Evolutionary conservation across 2,113 vertebrate genomes (phyloP).

Genomic region (Cardinalis cardinalis): DNA sequence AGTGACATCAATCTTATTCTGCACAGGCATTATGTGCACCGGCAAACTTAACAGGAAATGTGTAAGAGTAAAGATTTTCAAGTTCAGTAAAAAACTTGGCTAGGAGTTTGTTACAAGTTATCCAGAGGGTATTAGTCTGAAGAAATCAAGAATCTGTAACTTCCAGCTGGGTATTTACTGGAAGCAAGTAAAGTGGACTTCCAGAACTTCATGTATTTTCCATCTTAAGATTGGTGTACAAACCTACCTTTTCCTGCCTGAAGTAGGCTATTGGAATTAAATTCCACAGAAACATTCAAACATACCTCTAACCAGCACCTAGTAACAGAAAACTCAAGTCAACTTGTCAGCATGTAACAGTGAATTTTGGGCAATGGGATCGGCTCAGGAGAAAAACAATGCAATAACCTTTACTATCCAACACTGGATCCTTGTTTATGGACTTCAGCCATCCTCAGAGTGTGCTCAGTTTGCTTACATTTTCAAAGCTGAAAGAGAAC

Average conservation of each 20-base stretch:
- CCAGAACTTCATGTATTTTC: neutral
- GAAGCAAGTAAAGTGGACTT: neutral
- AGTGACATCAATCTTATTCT: neutral
- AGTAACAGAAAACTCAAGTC: neutral
- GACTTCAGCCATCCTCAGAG: neutral
- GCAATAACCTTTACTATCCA: neutral
- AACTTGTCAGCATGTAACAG: neutral
- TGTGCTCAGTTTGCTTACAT: neutral
- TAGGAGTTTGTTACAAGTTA: neutral
- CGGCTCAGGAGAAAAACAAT: neutral
- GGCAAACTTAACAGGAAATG: neutral
- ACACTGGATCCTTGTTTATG: neutral
- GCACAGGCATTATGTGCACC: neutral
- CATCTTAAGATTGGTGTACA: neutral
- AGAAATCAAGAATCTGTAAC: neutral
- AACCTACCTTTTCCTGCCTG: neutral
- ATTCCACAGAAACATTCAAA: neutral
- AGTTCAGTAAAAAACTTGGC: neutral
- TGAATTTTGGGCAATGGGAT: neutral
- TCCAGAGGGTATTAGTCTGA: neutral
- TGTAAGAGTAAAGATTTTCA: neutral
- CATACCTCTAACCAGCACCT: neutral
- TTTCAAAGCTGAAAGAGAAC: neutral
- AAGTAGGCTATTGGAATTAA: neutral
- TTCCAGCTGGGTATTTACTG: neutral